These are phyloP conservation scores for Microhierax caerulescens DNA, from an alignment of 2,797 vertebrate species.

Conservation along the genomic window DNA sequence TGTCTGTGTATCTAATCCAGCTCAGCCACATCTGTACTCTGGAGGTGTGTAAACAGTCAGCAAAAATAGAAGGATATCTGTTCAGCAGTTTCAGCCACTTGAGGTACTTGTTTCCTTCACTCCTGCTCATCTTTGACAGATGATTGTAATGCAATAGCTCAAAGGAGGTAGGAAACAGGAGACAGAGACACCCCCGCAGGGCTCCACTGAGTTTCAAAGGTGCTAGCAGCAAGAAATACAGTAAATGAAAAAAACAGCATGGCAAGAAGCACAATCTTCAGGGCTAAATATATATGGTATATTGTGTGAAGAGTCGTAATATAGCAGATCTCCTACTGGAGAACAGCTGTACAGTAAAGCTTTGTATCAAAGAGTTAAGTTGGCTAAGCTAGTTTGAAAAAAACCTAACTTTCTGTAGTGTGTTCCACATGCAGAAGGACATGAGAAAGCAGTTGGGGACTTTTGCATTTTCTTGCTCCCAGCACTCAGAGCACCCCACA, in stretches of 20 bases:
- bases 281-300: neutral
- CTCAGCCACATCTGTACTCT: neutral
- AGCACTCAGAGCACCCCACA: neutral
- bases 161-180: constrained; percentile 9
- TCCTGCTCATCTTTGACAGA: neutral
- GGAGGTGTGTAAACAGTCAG: neutral
- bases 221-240: neutral
- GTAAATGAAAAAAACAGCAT: neutral
- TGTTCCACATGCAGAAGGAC: neutral
- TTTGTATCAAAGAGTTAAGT: neutral
- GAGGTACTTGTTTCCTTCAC: constrained; percentile 15
- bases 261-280: neutral
- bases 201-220: neutral
- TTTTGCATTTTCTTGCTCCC: neutral
- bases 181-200: neutral
- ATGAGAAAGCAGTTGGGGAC: neutral
- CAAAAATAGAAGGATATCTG: constrained; percentile 25
- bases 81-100: constrained; percentile 4
- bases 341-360: neutral
- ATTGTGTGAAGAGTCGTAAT: neutral
- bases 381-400: neutral
- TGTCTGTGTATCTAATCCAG: neutral
- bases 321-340: neutral
- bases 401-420: neutral
- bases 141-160: neutral